Evolutionary conservation across 2,797 vertebrate species (phyloP).

Genomic region (Manis crassicaudata): DNA sequence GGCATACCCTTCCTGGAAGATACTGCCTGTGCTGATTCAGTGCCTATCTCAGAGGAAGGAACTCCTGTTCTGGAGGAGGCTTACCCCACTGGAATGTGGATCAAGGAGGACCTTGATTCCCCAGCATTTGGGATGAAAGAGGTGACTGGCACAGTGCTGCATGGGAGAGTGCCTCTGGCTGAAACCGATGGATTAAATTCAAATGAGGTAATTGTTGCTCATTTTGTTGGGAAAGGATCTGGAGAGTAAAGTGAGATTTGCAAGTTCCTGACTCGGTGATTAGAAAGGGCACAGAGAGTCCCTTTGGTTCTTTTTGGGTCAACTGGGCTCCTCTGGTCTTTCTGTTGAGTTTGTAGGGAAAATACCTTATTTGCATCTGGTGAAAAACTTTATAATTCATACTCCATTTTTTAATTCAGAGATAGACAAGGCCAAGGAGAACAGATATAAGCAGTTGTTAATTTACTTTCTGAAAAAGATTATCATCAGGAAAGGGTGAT

Average conservation of each 20-base stretch:
- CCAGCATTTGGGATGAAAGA: constrained; percentile 58
- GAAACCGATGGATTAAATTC: constrained; percentile 83
- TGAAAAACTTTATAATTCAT: constrained; percentile 25
- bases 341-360: not conserved
- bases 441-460: not conserved
- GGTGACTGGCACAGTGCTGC: not conserved
- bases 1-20: not conserved
- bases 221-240: constrained; percentile 63
- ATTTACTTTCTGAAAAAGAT: constrained; percentile 57
- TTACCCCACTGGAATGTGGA: constrained; percentile 37
- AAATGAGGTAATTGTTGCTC: constrained; percentile 87
- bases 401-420: not conserved
- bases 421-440: not conserved
- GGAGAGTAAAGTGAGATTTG: constrained; percentile 56
- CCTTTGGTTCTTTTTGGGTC: constrained; percentile 23
- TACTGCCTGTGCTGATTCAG: not conserved
- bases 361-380: constrained; percentile 20
- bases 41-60: constrained; percentile 52
- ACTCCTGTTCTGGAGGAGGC: constrained; percentile 37
- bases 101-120: constrained; percentile 62
- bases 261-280: constrained; percentile 33
- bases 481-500: constrained; percentile 51
- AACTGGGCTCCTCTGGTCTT: constrained; percentile 9
- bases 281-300: not conserved
- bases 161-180: constrained; percentile 81